phyloP scores from a whole-genome alignment of 2,797 vertebrate genomes.

The Fringilla coelebs region DNA sequence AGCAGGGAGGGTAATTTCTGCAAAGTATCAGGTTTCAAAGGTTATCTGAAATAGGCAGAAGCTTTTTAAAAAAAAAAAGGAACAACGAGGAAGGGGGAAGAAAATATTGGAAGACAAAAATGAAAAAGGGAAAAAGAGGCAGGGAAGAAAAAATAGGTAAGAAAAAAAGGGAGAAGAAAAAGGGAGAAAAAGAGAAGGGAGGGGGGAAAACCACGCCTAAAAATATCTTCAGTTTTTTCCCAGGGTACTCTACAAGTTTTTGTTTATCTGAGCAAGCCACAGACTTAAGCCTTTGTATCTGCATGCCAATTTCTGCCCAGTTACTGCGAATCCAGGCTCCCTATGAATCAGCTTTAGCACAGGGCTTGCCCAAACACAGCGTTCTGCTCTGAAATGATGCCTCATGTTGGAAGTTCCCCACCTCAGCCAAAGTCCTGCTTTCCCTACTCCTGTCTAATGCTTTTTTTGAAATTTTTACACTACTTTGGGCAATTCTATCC shows the following conservation, averaged over 20 bases:
- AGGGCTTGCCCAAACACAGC: not conserved
- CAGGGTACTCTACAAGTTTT: not conserved
- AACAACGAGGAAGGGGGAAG: fast-evolving
- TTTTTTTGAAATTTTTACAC: not conserved
- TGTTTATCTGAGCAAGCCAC: conserved; percentile 23
- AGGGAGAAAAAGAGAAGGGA: too few relatives aligned
- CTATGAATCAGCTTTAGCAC: not conserved
- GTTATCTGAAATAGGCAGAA: not conserved
- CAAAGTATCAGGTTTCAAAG: not conserved
- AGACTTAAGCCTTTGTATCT: not conserved
- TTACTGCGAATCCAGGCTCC: not conserved
- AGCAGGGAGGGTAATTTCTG: not conserved
- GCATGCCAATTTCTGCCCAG: not conserved
- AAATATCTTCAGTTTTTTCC: not conserved
- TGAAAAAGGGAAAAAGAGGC: not conserved
- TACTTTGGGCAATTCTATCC: fast-evolving
- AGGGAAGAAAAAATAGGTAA: not conserved
- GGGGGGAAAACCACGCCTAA: not conserved
- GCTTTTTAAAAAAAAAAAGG: fast-evolving
- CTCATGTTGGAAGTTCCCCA: not conserved
- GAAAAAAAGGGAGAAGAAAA: not conserved
- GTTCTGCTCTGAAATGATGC: not conserved
- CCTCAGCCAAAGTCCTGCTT: not conserved
- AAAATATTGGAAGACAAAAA: not conserved
- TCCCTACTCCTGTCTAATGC: not conserved